phyloP scores from a whole-genome alignment of 2,888 invertebrate species.

The Pollenia amentaria region DNA sequence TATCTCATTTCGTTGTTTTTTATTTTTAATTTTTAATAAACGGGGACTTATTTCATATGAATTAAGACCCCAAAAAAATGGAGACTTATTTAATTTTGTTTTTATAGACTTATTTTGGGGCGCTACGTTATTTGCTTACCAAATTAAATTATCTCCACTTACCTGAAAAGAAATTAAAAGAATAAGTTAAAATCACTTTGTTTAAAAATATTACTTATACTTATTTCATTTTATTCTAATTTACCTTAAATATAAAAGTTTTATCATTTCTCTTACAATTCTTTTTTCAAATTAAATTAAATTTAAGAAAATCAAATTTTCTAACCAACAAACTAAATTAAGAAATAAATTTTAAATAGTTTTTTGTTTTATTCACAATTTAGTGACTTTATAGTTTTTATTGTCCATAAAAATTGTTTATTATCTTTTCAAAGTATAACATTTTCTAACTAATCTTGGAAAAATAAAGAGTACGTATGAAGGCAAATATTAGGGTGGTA shows the following conservation, averaged over 20 bases:
- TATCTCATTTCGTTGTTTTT: too few species aligned
- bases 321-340: slow-evolving; percentile 1
- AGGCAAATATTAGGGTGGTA: background rate
- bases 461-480: background rate
- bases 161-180: too few species aligned
- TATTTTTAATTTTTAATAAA: too few species aligned
- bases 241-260: background rate
- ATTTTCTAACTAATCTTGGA: background rate
- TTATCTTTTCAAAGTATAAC: background rate
- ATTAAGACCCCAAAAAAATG: too few species aligned
- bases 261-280: background rate
- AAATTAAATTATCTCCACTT: too few species aligned
- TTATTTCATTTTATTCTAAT: background rate
- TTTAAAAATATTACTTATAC: too few species aligned
- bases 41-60: too few species aligned
- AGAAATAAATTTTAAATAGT: background rate
- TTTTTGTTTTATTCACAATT: background rate
- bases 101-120: too few species aligned
- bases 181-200: too few species aligned
- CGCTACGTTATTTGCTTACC: too few species aligned
- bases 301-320: background rate
- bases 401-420: background rate
- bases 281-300: background rate
- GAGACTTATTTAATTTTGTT: too few species aligned
- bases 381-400: background rate